A percentile compares a stretch with the other conserved stretches of the same genome.
Evolutionary conservation across 35 echinoderm and acorn worm genomes (phyloP).

Genomic region (Lytechinus variegatus): DNA sequence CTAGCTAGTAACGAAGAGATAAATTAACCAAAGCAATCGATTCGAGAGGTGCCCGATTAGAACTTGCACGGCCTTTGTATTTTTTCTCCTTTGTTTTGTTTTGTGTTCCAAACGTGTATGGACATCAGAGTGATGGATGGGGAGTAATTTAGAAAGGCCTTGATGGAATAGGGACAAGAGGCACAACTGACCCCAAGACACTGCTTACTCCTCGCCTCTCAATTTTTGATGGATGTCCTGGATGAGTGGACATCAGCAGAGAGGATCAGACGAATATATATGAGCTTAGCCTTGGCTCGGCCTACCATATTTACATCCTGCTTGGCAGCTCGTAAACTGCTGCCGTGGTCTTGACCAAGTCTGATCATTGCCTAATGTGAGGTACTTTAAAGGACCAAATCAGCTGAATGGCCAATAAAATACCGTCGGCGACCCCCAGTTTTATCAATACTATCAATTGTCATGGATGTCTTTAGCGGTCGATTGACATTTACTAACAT

Average conservation of each 20-base stretch:
- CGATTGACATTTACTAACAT: no score
- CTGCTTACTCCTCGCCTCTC: background rate
- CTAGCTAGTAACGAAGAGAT: background rate
- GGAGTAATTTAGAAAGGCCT: background rate
- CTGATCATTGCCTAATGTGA: background rate
- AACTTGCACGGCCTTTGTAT: background rate
- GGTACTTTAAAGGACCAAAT: background rate
- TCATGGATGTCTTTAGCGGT: no score
- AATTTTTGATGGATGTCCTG: slow-evolving; percentile 33
- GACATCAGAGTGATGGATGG: slow-evolving; percentile 23
- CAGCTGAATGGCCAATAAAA: background rate
- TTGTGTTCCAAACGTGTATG: background rate
- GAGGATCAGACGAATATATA: background rate
- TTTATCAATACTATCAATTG: background rate
- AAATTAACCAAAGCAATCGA: background rate
- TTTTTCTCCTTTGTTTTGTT: background rate
- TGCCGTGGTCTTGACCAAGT: background rate
- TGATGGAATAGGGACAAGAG: slow-evolving; percentile 31
- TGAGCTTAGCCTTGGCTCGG: slow-evolving; percentile 36
- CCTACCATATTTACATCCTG: slow-evolving; percentile 34
- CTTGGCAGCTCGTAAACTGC: slow-evolving; percentile 30
- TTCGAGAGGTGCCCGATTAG: background rate
- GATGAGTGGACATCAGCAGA: background rate
- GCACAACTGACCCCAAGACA: background rate
- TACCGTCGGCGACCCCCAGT: background rate